Base-by-base conservation (phyloP, 2,888 invertebrate species). In the Unio pictorum region DNA sequence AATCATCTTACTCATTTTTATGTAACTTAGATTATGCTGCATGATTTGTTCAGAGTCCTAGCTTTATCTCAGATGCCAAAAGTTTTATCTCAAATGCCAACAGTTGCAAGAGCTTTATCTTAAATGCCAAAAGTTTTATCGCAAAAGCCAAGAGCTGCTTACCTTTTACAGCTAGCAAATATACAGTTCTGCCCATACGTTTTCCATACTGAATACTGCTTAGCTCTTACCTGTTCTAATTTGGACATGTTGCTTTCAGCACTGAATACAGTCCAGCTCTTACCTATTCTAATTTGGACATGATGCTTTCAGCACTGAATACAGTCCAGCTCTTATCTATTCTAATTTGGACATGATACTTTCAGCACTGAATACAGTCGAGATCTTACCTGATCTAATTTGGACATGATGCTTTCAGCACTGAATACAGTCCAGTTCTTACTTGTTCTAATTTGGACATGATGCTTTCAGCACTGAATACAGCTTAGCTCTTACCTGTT, bases 341-440 rank as follows among this genome's bases (percentile, higher is more conserved):
- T 34, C 34, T 34, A 34, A 34, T 34, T 34, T 34, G 34, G 34
- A 34, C 34, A 34, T 34, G 34, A 7, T 34, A 34, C 34, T 7
- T 34, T 34, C 34, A 34, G 7, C 7, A 34, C 34, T 34, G 17
- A 59, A 34, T 7, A 34, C 7, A 34, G 7, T 8, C n/a, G 2
- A 62, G n/a, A 0, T 20, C 68, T 61, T 81, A 91, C 91, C 88
- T 91, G 91, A 77, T 92, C 91, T 64, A 92, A 82, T 80, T 92
- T 91, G n/a, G 91, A 90, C 72, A 92, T 88, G 77, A 91, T 91
- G 70, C 91, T 91, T 75, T 93, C 93, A 30, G 92, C 85, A 8
- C 92, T 91, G 18, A 92, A 91, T 59, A 93, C 92, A 67, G 93
- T 92, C 4, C 93, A 92, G 87, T 94, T 30, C 30, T 30, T 30